Evolutionary conservation across 1,140 invertebrate species (phyloP).

Genomic region (Branchinecta lindahli): DNA sequence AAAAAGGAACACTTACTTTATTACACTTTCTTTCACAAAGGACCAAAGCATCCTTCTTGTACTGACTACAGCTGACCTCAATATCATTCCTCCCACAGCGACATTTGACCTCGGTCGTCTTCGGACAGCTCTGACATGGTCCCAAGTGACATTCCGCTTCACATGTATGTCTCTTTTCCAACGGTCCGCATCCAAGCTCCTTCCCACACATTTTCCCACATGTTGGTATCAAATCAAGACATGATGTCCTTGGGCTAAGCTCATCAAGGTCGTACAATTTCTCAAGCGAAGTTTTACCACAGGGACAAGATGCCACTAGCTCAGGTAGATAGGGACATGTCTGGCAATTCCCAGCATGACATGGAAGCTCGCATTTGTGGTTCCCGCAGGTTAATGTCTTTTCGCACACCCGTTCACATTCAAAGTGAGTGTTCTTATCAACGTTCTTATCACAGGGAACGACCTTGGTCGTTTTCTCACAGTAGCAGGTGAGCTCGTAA

Average conservation of each 20-base stretch:
- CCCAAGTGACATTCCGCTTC: slow-evolving; percentile 57
- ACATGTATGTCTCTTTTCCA: slow-evolving; percentile 53
- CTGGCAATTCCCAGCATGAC: slow-evolving; percentile 49
- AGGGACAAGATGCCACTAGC: slow-evolving; percentile 58
- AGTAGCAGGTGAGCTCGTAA: slow-evolving; percentile 38
- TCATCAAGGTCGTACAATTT: slow-evolving; percentile 26
- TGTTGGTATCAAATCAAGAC: slow-evolving; percentile 67
- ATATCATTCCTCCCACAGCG: slow-evolving; percentile 77
- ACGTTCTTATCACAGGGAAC: slow-evolving; percentile 40
- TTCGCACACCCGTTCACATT: slow-evolving; percentile 53
- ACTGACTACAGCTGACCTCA: slow-evolving; percentile 57
- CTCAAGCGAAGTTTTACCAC: slow-evolving; percentile 48
- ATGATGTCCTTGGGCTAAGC: slow-evolving; percentile 37
- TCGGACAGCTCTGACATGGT: slow-evolving; percentile 62
- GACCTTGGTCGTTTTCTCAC: slow-evolving; percentile 46
- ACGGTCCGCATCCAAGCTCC: slow-evolving; percentile 59
- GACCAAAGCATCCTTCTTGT: slow-evolving; percentile 50
- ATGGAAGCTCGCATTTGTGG: slow-evolving; percentile 53
- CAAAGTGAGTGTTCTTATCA: slow-evolving; percentile 38
- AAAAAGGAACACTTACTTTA: slow-evolving; percentile 40
- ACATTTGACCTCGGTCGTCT: slow-evolving; percentile 59
- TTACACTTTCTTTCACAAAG: slow-evolving; percentile 73
- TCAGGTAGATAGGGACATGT: slow-evolving; percentile 46
- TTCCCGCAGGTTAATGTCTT: slow-evolving; percentile 53
- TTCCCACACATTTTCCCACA: slow-evolving; percentile 68